Conservation (phyloP, 2,113 vertebrate species). For the Sinocyclocheilus maitianheensis region DNA sequence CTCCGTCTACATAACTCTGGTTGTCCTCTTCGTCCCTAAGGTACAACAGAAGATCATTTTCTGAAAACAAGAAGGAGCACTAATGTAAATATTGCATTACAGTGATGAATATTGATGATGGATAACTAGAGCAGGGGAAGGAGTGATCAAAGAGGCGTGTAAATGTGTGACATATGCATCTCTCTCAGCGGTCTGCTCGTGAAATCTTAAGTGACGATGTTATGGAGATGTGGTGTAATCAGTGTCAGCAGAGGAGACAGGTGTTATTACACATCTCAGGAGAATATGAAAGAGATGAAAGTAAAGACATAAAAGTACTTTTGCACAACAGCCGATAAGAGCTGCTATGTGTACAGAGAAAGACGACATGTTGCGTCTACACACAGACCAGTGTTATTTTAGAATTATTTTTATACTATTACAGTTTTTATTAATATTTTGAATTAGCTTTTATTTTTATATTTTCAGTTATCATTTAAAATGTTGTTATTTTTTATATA, state of each 20-base stretch:
- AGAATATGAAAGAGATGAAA: constrained; percentile 10
- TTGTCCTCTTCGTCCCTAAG: constrained; percentile 96
- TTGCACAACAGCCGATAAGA: not conserved
- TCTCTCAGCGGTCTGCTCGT: not conserved
- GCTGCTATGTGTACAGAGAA: not conserved
- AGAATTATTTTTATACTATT: not conserved
- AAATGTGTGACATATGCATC: constrained; percentile 13
- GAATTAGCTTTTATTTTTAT: not conserved
- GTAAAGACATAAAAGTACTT: not conserved
- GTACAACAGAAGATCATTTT: constrained; percentile 62
- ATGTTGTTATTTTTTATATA: no score
- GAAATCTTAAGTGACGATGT: not conserved
- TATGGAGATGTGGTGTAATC: constrained; percentile 5
- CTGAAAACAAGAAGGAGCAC: not conserved
- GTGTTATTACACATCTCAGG: constrained; percentile 12
- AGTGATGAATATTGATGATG: constrained; percentile 22
- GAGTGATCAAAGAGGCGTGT: not conserved
- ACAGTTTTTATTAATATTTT: not conserved
- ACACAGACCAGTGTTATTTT: not conserved
- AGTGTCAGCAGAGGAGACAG: constrained; percentile 12
- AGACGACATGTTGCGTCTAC: not conserved
- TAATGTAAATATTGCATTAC: constrained; percentile 13
- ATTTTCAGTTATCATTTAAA: not conserved
- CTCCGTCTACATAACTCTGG: constrained; percentile 95
- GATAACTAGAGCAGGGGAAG: constrained; percentile 15